These are phyloP conservation scores for Hirtodrosophila duncani DNA, from an alignment of 2,888 invertebrate species.

Conservation along the genomic window DNA sequence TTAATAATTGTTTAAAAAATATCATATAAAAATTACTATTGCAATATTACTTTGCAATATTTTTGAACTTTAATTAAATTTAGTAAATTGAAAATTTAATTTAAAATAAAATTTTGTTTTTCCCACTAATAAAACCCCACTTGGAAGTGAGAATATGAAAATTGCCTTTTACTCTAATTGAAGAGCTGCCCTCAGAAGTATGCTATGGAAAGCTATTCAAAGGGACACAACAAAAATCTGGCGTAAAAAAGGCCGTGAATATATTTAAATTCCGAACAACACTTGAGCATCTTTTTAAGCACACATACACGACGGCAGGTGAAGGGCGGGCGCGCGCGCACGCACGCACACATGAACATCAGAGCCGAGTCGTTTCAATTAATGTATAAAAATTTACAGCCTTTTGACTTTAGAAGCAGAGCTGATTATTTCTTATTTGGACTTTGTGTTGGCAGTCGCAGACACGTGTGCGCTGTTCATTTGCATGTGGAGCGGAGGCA, in stretches of 20 bases:
- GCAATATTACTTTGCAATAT: too few relatives aligned
- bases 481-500: too few relatives aligned
- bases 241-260: conserved; percentile 2
- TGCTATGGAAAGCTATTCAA: background rate
- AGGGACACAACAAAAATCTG: background rate
- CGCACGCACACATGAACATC: conserved; percentile 17
- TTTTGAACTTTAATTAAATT: too few relatives aligned
- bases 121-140: background rate
- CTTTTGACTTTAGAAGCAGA: conserved; percentile 16
- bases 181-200: background rate
- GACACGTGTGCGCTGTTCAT: too few relatives aligned
- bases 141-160: background rate
- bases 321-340: conserved; percentile 17
- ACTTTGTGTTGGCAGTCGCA: background rate
- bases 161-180: background rate
- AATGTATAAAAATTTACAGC: conserved; percentile 35
- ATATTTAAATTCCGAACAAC: background rate
- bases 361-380: conserved; percentile 27
- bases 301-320: conserved; percentile 10
- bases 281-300: background rate
- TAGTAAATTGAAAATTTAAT: background rate
- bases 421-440: too few relatives aligned
- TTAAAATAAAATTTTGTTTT: conserved; percentile 1
- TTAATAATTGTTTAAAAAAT: too few relatives aligned
- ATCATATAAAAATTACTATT: too few relatives aligned